These are phyloP conservation scores for Drosophila paranaensis DNA, from an alignment of 2,888 invertebrate genomes.

Conservation along the genomic window DNA sequence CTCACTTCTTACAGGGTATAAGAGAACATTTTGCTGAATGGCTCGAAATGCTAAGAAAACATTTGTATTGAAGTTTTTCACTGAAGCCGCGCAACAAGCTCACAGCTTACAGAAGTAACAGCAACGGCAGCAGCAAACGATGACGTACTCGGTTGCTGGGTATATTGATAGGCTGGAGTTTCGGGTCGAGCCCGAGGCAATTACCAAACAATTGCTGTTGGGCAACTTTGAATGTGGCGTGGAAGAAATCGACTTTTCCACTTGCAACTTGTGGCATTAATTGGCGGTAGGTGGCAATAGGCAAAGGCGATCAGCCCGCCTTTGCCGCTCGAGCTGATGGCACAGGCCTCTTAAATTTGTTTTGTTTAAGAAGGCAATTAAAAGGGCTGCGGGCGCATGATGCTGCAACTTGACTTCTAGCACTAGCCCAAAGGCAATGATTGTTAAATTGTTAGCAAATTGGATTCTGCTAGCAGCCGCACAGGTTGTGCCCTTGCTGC, in stretches of 20 bases:
- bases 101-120: background rate
- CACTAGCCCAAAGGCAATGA: constrained; percentile 66
- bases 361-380: constrained; percentile 79
- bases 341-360: constrained; percentile 68
- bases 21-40: constrained; percentile 44
- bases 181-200: constrained; percentile 44
- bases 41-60: constrained; percentile 31
- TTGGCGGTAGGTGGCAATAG: constrained; percentile 48
- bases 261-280: constrained; percentile 62
- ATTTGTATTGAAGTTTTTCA: constrained; percentile 57
- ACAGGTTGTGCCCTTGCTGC: constrained; percentile 35
- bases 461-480: constrained; percentile 63
- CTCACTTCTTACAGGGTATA: background rate
- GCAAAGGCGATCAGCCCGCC: constrained; percentile 15
- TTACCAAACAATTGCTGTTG: constrained; percentile 61
- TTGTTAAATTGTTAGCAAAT: constrained; percentile 79
- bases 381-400: constrained; percentile 51
- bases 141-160: constrained; percentile 36
- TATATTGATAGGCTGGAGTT: constrained; percentile 67
- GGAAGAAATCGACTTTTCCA: constrained; percentile 20
- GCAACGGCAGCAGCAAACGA: constrained; percentile 9
- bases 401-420: constrained; percentile 50
- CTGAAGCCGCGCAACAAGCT: constrained; percentile 24
- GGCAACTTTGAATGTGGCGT: constrained; percentile 18
- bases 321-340: constrained; percentile 26